phyloP scores from a whole-genome alignment of 2,888 invertebrate species.

The Noctuana brunneofusca region DNA sequence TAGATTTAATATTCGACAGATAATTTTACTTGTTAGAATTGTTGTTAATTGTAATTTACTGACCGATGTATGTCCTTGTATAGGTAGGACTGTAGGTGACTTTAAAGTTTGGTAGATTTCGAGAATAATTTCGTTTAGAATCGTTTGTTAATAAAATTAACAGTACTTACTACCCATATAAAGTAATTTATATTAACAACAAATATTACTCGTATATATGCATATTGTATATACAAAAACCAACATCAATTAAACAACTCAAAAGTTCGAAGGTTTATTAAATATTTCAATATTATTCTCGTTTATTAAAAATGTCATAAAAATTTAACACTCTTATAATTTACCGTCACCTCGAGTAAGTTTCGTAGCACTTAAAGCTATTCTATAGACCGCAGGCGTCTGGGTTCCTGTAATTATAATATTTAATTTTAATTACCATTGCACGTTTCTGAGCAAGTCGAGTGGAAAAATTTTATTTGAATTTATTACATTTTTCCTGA shows the following conservation, averaged over 20 bases:
- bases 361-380: conserved; percentile 23
- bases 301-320: background rate
- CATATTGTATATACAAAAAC: background rate
- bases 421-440: conserved; percentile 32
- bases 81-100: too few relatives aligned
- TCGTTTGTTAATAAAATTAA: too few relatives aligned
- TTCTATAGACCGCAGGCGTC: conserved; percentile 29
- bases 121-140: too few relatives aligned
- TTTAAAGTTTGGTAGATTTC: too few relatives aligned
- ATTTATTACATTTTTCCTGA: conserved; percentile 1
- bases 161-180: too few relatives aligned
- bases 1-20: too few relatives aligned
- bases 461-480: conserved; percentile 16
- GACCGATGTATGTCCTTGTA: too few relatives aligned
- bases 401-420: conserved; percentile 29
- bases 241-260: background rate
- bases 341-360: conserved; percentile 27
- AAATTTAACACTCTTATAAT: conserved; percentile 16
- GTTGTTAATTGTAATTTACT: too few relatives aligned
- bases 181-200: too few relatives aligned
- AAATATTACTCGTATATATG: too few relatives aligned
- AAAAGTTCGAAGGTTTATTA: background rate
- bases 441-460: conserved; percentile 26
- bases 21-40: too few relatives aligned
- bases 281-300: background rate